Evolutionary conservation across 2,113 vertebrate species (phyloP).

Genomic region (Nibea albiflora): DNA sequence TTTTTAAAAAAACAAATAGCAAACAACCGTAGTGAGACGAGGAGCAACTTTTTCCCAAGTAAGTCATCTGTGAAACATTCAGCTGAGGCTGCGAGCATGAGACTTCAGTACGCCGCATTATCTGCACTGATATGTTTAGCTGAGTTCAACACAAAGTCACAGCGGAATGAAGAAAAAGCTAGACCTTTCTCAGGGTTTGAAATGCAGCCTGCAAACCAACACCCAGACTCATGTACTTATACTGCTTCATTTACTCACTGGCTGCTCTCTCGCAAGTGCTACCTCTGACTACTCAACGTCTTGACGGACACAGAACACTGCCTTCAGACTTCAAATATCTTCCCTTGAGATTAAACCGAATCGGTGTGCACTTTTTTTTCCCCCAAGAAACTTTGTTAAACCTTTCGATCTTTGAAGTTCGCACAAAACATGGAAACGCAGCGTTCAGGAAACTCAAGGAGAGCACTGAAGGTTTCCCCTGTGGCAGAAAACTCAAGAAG

Average conservation of each 20-base stretch:
- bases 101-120: background rate
- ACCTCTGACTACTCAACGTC: constrained; percentile 6
- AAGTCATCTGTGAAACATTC: background rate
- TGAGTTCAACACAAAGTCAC: background rate
- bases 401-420: constrained; percentile 24
- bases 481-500: background rate
- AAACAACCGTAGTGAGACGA: background rate
- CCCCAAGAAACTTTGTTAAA: background rate
- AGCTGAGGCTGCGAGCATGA: background rate
- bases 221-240: background rate
- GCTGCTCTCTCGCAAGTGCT: background rate
- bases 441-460: constrained; percentile 16
- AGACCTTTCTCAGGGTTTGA: constrained; percentile 5
- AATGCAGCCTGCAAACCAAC: background rate
- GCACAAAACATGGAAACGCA: background rate
- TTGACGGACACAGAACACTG: constrained; percentile 18
- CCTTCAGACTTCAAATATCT: constrained; percentile 17
- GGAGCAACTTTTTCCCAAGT: background rate
- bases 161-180: background rate
- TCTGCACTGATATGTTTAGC: background rate
- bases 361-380: background rate
- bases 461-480: background rate
- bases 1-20: background rate
- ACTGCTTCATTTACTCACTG: constrained; percentile 9
- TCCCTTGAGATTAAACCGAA: background rate